Evolutionary conservation across 2,888 invertebrate species (phyloP).

Genomic region (Dioctria linearis): DNA sequence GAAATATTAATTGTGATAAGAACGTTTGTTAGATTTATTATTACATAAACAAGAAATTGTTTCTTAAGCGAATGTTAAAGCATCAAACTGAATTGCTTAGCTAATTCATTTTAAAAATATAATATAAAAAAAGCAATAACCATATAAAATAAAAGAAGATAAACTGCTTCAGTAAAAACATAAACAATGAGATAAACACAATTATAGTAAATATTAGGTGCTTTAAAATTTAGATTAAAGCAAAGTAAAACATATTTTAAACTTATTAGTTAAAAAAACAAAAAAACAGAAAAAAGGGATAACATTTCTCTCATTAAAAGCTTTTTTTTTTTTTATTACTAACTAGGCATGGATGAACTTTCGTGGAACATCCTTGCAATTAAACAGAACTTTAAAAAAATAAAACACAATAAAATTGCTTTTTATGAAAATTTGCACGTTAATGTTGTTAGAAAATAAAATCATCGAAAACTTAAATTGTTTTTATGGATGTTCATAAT

Average conservation of each 20-base stretch:
- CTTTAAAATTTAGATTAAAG: slow-evolving; percentile 35
- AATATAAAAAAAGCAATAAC: slow-evolving; percentile 18
- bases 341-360: slow-evolving; percentile 18
- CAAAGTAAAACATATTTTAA: slow-evolving; percentile 11
- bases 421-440: slow-evolving; percentile 38
- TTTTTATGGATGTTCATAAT: too few relatives aligned
- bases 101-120: slow-evolving; percentile 28
- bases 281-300: slow-evolving; percentile 14
- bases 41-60: slow-evolving; percentile 14
- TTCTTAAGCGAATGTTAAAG: slow-evolving; percentile 36
- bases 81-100: slow-evolving; percentile 31
- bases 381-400: slow-evolving; percentile 13
- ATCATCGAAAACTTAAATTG: too few relatives aligned
- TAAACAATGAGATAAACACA: slow-evolving; percentile 28
- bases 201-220: slow-evolving; percentile 14
- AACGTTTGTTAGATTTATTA: slow-evolving; percentile 12
- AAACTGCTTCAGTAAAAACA: slow-evolving; percentile 17
- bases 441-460: background rate
- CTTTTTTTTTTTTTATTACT: background rate
- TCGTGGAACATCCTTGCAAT: slow-evolving; percentile 2
- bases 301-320: slow-evolving; percentile 28
- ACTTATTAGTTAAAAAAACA: too few relatives aligned
- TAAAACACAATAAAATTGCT: slow-evolving; percentile 31
- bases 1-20: slow-evolving; percentile 14
- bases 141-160: background rate